Evolutionary conservation across 2,888 invertebrate genomes (phyloP).

Genomic region (Stenodera caucasica): DNA sequence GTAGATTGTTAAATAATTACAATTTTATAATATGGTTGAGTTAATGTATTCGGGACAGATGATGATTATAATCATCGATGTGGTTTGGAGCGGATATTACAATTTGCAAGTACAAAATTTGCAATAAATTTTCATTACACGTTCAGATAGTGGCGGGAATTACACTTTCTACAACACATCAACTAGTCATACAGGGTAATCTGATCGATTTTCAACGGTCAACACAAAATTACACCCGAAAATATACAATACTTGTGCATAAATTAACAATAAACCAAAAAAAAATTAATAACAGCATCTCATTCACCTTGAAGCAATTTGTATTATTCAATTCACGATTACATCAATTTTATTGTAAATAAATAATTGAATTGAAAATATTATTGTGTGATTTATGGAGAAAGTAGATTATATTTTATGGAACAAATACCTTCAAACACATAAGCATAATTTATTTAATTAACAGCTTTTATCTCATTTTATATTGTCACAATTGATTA

Average conservation of each 20-base stretch:
- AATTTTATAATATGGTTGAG: not conserved
- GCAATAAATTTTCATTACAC: conserved; percentile 23
- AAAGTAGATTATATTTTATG: not conserved
- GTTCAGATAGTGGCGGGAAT: not conserved
- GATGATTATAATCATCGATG: conserved; percentile 10
- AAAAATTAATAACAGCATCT: not conserved
- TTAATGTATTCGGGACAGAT: conserved; percentile 7
- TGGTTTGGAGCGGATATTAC: conserved; percentile 18
- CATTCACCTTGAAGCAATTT: not conserved
- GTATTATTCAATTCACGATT: not conserved
- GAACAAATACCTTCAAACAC: conserved; percentile 35
- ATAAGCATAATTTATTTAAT: conserved; percentile 50
- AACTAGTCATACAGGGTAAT: not conserved
- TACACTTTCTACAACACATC: conserved; percentile 5
- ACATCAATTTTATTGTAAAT: no score
- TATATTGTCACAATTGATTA: conserved; percentile 54
- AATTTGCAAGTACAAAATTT: conserved; percentile 26
- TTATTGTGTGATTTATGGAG: not conserved
- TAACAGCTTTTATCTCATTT: conserved; percentile 47
- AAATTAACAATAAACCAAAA: not conserved
- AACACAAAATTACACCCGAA: conserved; percentile 5
- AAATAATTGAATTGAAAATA: not conserved
- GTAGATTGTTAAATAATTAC: conserved; percentile 17
- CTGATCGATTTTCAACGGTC: conserved; percentile 4
- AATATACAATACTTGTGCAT: not conserved